A percentile compares a stretch with the other conserved stretches of the same genome.
These are phyloP conservation scores for Brienomyrus brachyistius DNA, from an alignment of 2,113 vertebrate species.

Conservation along the genomic window DNA sequence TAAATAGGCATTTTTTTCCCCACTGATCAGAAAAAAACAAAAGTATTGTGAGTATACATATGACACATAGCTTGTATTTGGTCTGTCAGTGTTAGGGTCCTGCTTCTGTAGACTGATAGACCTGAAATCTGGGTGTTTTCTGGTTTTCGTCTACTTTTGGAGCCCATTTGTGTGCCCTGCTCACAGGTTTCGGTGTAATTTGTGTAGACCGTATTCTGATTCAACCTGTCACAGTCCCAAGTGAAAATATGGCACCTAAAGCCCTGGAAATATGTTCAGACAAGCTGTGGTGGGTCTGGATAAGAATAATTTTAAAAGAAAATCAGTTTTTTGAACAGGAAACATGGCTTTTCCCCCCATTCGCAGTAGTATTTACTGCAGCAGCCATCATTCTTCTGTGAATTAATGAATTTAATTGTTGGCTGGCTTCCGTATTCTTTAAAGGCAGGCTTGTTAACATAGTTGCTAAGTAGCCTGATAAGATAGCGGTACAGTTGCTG, in stretches of 20 bases:
- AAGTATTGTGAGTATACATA: neutral
- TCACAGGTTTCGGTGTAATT: neutral
- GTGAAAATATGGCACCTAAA: neutral
- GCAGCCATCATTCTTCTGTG: neutral
- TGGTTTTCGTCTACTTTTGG: neutral
- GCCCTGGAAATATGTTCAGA: neutral
- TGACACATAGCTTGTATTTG: neutral
- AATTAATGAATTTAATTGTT: neutral
- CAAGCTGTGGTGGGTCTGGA: neutral
- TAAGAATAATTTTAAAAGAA: neutral
- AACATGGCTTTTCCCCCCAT: neutral
- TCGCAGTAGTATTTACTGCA: neutral
- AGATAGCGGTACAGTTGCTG: neutral
- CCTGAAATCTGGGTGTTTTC: neutral
- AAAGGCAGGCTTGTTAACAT: neutral
- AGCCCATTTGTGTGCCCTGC: neutral
- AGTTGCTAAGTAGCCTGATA: neutral
- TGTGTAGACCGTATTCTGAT: neutral
- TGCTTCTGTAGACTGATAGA: neutral
- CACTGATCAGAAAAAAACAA: neutral
- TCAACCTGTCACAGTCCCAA: neutral
- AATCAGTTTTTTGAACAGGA: neutral
- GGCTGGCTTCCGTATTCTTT: neutral
- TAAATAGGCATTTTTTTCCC: neutral
- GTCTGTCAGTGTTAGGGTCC: neutral